A percentile compares a stretch with the other conserved stretches of the same genome.
Conservation (phyloP, 92 coral and sea anemone species). For the Phenganax stokvisi region DNA sequence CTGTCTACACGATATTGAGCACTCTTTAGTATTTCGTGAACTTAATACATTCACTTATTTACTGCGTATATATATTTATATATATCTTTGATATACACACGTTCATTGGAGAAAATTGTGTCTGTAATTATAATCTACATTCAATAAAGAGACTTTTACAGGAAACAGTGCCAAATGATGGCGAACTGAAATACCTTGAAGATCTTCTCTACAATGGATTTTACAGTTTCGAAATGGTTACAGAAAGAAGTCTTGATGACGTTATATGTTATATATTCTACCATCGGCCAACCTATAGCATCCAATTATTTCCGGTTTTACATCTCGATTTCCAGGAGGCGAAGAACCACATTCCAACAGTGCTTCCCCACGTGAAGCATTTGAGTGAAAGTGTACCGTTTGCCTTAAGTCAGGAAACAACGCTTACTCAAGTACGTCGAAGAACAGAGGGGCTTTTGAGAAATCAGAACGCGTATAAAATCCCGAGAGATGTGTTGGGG, state of each 20-base stretch:
- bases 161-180: conserved; percentile 4
- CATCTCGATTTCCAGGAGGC: neutral
- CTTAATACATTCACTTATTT: too few species aligned
- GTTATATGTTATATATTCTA: conserved; percentile 9
- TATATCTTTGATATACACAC: too few species aligned
- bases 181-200: conserved; percentile 23
- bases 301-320: too few species aligned
- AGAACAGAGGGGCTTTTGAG: neutral
- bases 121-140: too few species aligned
- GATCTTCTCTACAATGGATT: conserved; percentile 25
- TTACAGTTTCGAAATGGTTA: conserved; percentile 15
- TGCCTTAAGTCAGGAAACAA: neutral
- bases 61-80: too few species aligned
- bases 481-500: neutral
- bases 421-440: neutral
- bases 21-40: too few species aligned
- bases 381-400: neutral
- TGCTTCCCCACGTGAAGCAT: neutral
- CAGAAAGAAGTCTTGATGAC: neutral
- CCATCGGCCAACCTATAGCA: neutral
- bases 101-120: too few species aligned
- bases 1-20: too few species aligned
- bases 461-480: neutral
- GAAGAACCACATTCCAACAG: neutral
- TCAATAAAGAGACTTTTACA: too few species aligned